Base-by-base conservation (phyloP, 2,797 vertebrate species). In the Tinamus major region DNA sequence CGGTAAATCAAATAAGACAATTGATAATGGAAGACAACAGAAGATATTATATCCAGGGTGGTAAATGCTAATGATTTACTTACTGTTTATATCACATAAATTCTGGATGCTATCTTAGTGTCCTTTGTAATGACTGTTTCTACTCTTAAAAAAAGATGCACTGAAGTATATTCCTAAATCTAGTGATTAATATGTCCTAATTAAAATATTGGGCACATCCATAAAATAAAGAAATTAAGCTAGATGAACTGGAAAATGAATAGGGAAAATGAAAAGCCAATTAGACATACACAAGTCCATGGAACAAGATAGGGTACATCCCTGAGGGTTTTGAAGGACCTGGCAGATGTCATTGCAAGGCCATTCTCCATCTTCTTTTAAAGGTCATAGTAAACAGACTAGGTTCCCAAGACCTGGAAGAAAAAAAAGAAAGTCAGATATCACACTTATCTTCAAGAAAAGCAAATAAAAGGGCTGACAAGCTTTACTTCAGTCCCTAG, bases 121-220 rank as follows among this genome's bases (percentile, higher is more conserved):
- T 94, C 65, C 59, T 94, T 84, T 75, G 39, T 78, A 87, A 95
- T 91, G 29, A 94, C 31, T 16, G 51, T 85, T 82, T 62, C 65
- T 42, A 48, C 37, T 20, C 74, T 90, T 67, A 76, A 87, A 80
- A 70, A 77, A 5, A 29, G 17, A 63, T 2, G 14, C 37, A 70
- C 27, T 64, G 62, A 81, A 92, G 37, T 16, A 61, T 63, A 17
- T 55, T 46, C 39, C 53, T 71, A 59, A 59, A 9, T 67, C 35
- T 79, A 41, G 15, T 69, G 37, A 78, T 63, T 71, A 68, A 63
- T 83, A 83, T 42, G 7, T 19, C 29, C 27, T 31, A 24, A 37
- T 39, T 42, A 46, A 35, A 35, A 83, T 63, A 85, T 48, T 59
- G 56, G 19, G 3, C 8, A 67, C 44, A 21, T 65, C 26, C 10